phyloP scores from a whole-genome alignment of 2,113 vertebrate species.

The Speoplatyrhinus poulsoni region DNA sequence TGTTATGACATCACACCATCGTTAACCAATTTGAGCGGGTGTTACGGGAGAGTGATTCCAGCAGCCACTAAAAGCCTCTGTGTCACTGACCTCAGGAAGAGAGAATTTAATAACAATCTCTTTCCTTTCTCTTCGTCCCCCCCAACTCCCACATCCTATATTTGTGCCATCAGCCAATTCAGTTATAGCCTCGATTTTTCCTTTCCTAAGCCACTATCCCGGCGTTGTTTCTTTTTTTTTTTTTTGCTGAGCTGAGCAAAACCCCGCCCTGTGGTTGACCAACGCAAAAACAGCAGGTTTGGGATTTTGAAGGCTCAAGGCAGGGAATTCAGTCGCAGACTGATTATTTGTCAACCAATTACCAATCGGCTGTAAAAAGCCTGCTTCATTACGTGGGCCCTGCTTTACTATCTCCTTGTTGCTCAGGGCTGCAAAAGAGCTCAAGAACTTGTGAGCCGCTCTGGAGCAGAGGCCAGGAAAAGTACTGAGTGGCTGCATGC shows the following conservation, averaged over 20 bases:
- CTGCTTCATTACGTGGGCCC: slow-evolving; percentile 43
- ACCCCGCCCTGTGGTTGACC: slow-evolving; percentile 48
- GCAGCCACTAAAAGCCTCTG: slow-evolving; percentile 66
- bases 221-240: neutral
- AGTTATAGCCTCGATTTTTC: slow-evolving; percentile 37
- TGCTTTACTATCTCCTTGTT: slow-evolving; percentile 43
- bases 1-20: slow-evolving; percentile 67
- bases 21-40: slow-evolving; percentile 68
- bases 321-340: slow-evolving; percentile 31
- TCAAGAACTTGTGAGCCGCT: slow-evolving; percentile 26
- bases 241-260: slow-evolving; percentile 30
- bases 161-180: slow-evolving; percentile 37
- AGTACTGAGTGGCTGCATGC: neutral
- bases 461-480: slow-evolving; percentile 12
- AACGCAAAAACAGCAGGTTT: slow-evolving; percentile 34
- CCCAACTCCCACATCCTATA: slow-evolving; percentile 29
- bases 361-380: slow-evolving; percentile 62
- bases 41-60: slow-evolving; percentile 62
- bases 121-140: slow-evolving; percentile 25
- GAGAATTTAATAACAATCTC: slow-evolving; percentile 66
- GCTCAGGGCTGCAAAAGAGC: slow-evolving; percentile 33
- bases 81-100: slow-evolving; percentile 70
- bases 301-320: too few relatives aligned
- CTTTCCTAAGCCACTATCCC: slow-evolving; percentile 19
- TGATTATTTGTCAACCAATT: slow-evolving; percentile 41